Evolutionary conservation across 2,797 vertebrate species (phyloP), one percentile per base, ranked within the genome.

Genomic region (Anas georgica): DNA sequence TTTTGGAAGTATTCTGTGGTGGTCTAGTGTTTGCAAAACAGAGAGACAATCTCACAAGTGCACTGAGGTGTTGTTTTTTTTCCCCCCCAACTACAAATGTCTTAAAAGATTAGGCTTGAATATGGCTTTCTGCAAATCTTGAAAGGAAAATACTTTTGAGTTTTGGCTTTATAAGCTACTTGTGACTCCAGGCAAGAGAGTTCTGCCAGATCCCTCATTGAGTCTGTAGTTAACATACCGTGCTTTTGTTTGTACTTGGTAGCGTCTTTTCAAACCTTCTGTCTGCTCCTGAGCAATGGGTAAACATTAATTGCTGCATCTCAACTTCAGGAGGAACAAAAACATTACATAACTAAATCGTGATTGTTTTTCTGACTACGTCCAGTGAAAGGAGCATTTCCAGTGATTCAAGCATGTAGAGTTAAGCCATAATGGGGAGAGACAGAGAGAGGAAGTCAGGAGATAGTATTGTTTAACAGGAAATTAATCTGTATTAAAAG

Each of bases 41-140:
- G 25, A 85, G 25, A 62, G 48, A 29, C 8, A 50, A 0, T n/a
- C 18, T 83, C 25, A 33, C 15, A 48, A n/a, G 31, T 8, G 9
- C 1, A 0, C 39, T 48, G 17, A 43, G 7, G 22, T 48, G 46
- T 46, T 46, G 8, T 15, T 26, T 26, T 26, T 7, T 29, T 50
- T 55, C 18, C 41, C 18, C 7, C 1, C 2, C 22, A 13, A 12
- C 35, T 74, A 28, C 50, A 16, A 74, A 39, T 0, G 0, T 10
- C 7, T 82, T 37, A 37, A 35, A 78, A n/a, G 22, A 10, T 75
- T 88, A 46, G 22, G 45, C 13, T 29, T 17, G 29, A 55, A 21
- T 26, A 9, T 20, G 21, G 14, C 29, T 52, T 82, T 82, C 35
- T 85, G 46, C n/a, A 64, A 14, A 63, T 45, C 33, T 48, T 26